phyloP scores from a whole-genome alignment of 35 echinoderm and acorn worm species.

The Apostichopus californicus region DNA sequence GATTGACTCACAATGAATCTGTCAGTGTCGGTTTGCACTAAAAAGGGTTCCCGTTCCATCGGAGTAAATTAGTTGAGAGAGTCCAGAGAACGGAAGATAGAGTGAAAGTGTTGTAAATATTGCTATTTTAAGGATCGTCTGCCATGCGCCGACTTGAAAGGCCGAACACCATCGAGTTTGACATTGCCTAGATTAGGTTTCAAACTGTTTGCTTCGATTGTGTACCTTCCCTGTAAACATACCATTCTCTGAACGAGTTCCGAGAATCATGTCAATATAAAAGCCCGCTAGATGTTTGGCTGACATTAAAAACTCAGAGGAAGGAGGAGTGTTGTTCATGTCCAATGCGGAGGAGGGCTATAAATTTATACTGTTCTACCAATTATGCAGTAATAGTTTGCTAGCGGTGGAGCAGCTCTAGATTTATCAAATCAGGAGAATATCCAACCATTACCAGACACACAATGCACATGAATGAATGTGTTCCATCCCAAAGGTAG shows the following conservation, averaged over 20 bases:
- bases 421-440: no score
- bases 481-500: no score
- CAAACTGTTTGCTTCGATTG: neutral
- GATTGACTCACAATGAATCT: constrained; percentile 5
- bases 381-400: no score
- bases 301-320: no score
- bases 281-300: no score
- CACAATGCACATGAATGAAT: no score
- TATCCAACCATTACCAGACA: no score
- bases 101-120: constrained; percentile 41
- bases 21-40: neutral
- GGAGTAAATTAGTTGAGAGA: constrained; percentile 23
- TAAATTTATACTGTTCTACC: no score
- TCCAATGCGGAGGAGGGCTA: no score
- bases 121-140: neutral
- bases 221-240: constrained; percentile 13
- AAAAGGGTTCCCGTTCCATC: neutral
- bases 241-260: neutral
- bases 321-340: no score
- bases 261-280: neutral
- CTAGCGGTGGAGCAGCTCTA: no score
- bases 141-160: neutral
- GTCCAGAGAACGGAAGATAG: neutral
- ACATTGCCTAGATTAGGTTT: constrained; percentile 5
- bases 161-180: neutral